These are phyloP conservation scores for Cheumatopsyche charites DNA, from an alignment of 1,140 invertebrate genomes.

Conservation along the genomic window DNA sequence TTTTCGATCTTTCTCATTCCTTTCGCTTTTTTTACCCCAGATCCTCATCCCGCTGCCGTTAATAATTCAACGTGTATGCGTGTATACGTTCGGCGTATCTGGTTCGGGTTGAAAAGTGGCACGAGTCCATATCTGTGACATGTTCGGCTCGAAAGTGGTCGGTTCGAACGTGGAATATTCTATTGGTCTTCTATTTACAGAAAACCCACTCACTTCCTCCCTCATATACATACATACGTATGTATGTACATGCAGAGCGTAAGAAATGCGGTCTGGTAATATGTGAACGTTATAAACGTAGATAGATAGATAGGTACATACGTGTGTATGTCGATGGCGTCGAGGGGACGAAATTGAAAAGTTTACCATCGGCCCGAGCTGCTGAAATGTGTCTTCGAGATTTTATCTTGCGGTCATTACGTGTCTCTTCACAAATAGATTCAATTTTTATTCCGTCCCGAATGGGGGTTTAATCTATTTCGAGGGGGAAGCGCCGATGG, in stretches of 20 bases:
- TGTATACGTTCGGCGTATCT: not conserved
- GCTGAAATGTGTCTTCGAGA: conserved; percentile 7
- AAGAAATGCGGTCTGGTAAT: too few relatives aligned
- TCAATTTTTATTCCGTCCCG: not conserved
- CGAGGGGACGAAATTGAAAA: conserved; percentile 18
- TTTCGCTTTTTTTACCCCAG: too few relatives aligned
- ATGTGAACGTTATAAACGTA: too few relatives aligned
- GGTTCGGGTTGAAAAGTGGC: not conserved
- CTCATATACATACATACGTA: too few relatives aligned
- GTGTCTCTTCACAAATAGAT: not conserved
- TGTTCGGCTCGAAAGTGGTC: not conserved
- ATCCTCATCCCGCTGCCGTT: too few relatives aligned
- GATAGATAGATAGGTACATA: too few relatives aligned
- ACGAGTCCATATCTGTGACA: conserved; percentile 16
- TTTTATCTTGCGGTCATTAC: conserved; percentile 10
- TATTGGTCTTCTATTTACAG: conserved; percentile 20
- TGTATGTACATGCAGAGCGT: too few relatives aligned
- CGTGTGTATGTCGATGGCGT: not conserved
- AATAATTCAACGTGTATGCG: too few relatives aligned
- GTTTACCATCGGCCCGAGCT: not conserved
- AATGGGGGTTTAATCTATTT: too few relatives aligned
- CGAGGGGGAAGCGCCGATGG: too few relatives aligned
- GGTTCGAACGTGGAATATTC: conserved; percentile 7
- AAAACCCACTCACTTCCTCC: conserved; percentile 10
- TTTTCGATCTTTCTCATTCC: too few relatives aligned